A percentile compares a stretch with the other conserved stretches of the same genome.
These are phyloP conservation scores for Drosophila emarginata DNA, from an alignment of 2,888 invertebrate species.

Conservation along the genomic window DNA sequence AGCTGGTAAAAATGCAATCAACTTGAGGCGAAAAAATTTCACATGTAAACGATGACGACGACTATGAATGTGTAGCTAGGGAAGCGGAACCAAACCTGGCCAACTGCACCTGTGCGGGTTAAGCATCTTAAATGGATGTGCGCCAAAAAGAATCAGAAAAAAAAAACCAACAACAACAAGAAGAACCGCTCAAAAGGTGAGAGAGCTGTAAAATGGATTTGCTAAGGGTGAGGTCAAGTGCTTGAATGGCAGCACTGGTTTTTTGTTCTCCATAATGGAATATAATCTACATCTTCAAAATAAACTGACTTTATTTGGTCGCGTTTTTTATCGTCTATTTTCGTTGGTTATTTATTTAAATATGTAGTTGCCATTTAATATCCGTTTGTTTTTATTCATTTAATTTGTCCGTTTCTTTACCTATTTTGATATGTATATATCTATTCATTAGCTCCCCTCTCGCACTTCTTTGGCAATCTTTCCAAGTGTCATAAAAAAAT, in stretches of 20 bases:
- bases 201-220: background rate
- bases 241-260: background rate
- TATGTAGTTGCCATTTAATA: too few species aligned
- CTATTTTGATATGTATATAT: background rate
- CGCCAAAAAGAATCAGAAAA: background rate
- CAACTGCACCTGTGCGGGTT: conserved; percentile 26
- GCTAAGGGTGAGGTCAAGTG: background rate
- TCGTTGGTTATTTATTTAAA: too few species aligned
- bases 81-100: conserved; percentile 53
- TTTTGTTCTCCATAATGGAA: background rate
- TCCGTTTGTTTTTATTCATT: background rate
- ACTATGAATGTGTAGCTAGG: conserved; percentile 52
- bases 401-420: background rate
- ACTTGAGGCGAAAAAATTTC: conserved; percentile 69
- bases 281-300: background rate
- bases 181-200: background rate
- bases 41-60: conserved; percentile 55
- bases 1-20: conserved; percentile 73
- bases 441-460: conserved; percentile 21
- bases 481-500: conserved; percentile 24
- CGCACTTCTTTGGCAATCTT: background rate
- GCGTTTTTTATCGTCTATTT: too few species aligned
- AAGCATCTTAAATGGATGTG: conserved; percentile 24
- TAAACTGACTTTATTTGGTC: background rate
- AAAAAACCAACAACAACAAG: background rate